Conservation (phyloP, 2,113 vertebrate genomes). For the Monarcha castaneiventris region DNA sequence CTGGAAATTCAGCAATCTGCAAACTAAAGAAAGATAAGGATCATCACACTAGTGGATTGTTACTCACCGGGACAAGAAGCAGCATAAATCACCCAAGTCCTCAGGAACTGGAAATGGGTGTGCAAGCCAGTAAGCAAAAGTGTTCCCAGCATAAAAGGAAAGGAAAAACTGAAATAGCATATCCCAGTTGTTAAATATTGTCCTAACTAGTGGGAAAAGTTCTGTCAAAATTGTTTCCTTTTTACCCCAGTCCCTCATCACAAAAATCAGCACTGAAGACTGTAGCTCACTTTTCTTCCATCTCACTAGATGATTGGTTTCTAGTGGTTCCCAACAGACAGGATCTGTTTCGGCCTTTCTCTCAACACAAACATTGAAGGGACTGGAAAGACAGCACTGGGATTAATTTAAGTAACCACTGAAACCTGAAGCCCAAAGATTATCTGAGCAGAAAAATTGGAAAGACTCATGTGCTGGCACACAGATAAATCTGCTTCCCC, state of each 20-base stretch:
- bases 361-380: not conserved
- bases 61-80: not conserved
- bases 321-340: not conserved
- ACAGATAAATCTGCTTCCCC: not conserved
- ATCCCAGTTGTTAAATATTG: not conserved
- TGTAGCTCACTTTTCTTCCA: not conserved
- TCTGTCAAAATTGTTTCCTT: not conserved
- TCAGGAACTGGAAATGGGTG: not conserved
- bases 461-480: not conserved
- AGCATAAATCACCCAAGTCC: not conserved
- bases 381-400: not conserved
- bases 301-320: not conserved
- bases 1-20: not conserved
- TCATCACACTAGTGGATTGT: not conserved
- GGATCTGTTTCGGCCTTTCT: not conserved
- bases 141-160: not conserved
- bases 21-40: not conserved
- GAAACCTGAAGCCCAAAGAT: not conserved
- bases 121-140: not conserved
- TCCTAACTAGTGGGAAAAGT: not conserved
- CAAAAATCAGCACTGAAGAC: not conserved
- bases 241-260: not conserved
- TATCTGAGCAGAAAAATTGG: not conserved
- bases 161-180: not conserved
- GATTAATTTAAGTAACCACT: constrained; percentile 4